A percentile compares a stretch with the other conserved stretches of the same genome.
These are phyloP conservation scores for Sitta carolinensis DNA, from an alignment of 2,797 vertebrate species.

Conservation along the genomic window DNA sequence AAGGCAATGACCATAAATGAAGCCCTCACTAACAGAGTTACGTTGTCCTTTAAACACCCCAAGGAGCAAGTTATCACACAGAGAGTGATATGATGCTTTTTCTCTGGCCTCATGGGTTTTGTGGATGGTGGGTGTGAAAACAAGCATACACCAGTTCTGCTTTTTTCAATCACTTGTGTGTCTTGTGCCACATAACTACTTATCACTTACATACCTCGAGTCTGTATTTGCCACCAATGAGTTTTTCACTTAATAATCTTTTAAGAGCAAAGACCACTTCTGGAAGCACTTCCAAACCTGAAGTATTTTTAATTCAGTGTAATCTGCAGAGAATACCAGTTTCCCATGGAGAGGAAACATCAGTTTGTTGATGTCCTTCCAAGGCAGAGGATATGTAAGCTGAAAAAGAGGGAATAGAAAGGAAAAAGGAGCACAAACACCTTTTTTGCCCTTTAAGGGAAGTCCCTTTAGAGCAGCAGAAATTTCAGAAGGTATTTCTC, in stretches of 20 bases:
- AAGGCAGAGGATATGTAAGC: not conserved
- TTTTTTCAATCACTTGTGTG: not conserved
- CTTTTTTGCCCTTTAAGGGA: not conserved
- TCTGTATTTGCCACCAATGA: not conserved
- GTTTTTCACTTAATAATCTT: not conserved
- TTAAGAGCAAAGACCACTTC: not conserved
- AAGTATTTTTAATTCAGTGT: not conserved
- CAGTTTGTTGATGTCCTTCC: not conserved
- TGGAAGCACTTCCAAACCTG: not conserved
- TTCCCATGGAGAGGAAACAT: not conserved
- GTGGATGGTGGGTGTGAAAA: not conserved
- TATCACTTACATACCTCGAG: not conserved
- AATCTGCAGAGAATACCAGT: not conserved
- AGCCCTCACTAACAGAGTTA: not conserved
- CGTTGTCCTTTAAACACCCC: not conserved
- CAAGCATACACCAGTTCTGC: not conserved
- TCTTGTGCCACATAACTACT: not conserved
- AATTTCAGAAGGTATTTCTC: not conserved
- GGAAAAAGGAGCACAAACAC: not conserved
- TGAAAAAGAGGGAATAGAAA: not conserved
- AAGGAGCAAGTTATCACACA: not conserved
- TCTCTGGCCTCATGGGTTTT: not conserved
- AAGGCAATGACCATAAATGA: not conserved
- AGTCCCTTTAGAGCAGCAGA: not conserved
- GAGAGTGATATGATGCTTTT: not conserved